Base-by-base conservation (phyloP, 2,888 invertebrate species). In the Acleris emargana region DNA sequence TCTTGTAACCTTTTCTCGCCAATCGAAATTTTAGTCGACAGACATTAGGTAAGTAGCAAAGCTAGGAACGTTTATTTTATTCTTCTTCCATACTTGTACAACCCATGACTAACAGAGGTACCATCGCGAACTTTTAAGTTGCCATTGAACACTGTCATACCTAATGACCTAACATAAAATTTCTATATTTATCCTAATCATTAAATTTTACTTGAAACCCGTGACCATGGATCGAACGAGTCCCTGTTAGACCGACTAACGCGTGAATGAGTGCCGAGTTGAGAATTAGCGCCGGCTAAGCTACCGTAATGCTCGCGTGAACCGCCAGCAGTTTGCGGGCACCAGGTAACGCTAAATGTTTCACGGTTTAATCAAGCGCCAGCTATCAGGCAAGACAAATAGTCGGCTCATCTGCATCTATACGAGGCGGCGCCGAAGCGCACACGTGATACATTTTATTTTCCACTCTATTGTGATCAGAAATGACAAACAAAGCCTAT, bases 351-450 rank as follows among this genome's bases (percentile, higher is more conserved):
- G 76, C 83, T 89, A 86, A 91, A 88, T 90, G 90, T 89, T 91
- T 91, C 88, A 87, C 86, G 83, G 85, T 91, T 91, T 91, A 91
- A 91, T 91, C 91, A 91, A 91, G 83, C 88, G 84, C 82, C 82
- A 82, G 83, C 89, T 84, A 91, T 90, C 89, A 88, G 86, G 85
- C 81, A 91, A 91, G 89, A 91, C 89, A 91, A 91, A 91, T 91
- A 91, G 89, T 88, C 86, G 78, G 87, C 91, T 91, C 91, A 91
- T 91, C 91, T 91, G 89, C 91, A 91, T 91, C 91, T 89, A 91
- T 89, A 91, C 89, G 91, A 91, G 88, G 80, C 81, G 83, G 83
- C 79, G 80, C 81, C 79, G 80, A 79, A 77, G 79, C 82, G 80
- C 84, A 81, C 81, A 85, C 88, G 80, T 81, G 84, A 81, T 86